Conservation (phyloP, 2,888 invertebrate species). For the Caenorhabditis sp. region DNA sequence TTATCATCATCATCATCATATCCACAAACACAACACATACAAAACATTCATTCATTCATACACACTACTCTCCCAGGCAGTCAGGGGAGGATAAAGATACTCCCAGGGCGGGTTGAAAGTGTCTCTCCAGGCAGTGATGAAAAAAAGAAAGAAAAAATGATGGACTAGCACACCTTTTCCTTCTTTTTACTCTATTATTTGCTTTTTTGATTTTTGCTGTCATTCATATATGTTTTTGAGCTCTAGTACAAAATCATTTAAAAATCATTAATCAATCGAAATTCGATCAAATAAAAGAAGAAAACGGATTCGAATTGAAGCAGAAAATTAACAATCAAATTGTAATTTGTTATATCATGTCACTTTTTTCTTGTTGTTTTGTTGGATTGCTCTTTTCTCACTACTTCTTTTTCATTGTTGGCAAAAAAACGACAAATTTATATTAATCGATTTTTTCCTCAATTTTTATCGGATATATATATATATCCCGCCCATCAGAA, state of each 20-base stretch:
- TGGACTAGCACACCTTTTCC: too few relatives aligned
- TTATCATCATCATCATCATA: constrained; percentile 11
- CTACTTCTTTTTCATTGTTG: too few relatives aligned
- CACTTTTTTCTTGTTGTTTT: not conserved
- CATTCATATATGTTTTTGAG: not conserved
- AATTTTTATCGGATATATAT: too few relatives aligned
- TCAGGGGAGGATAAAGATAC: too few relatives aligned
- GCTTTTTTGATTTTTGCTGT: not conserved
- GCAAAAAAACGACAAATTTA: too few relatives aligned
- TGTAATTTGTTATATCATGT: not conserved
- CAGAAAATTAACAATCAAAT: not conserved
- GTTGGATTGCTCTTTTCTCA: not conserved
- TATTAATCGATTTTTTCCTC: too few relatives aligned
- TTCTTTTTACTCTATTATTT: not conserved
- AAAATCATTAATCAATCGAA: not conserved
- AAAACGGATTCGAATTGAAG: not conserved
- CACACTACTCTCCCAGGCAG: too few relatives aligned
- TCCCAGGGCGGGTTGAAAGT: not conserved
- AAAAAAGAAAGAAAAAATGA: too few relatives aligned
- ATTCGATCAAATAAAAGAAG: not conserved
- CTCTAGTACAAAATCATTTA: too few relatives aligned
- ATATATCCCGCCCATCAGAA: too few relatives aligned
- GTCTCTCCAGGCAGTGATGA: too few relatives aligned
- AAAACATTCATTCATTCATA: too few relatives aligned
- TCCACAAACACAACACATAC: constrained; percentile 16